phyloP scores from a whole-genome alignment of 2,797 vertebrate genomes.

The Rhinophrynus dorsalis region DNA sequence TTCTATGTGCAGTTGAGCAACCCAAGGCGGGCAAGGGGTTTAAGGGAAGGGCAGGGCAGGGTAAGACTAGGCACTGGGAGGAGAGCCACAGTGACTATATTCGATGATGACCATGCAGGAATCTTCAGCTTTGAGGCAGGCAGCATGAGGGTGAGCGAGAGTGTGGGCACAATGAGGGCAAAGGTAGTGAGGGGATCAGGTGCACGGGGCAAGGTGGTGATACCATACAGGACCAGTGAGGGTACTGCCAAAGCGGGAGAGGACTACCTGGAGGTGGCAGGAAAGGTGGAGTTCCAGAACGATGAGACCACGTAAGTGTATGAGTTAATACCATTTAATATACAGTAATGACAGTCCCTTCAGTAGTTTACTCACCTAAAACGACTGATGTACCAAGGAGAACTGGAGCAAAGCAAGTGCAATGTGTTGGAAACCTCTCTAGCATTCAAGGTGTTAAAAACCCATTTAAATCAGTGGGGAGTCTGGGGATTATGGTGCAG shows the following conservation, averaged over 20 bases:
- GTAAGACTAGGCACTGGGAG: constrained; percentile 73
- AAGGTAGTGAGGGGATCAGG: constrained; percentile 74
- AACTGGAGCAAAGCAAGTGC: no score
- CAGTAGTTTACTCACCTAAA: no score
- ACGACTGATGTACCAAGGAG: no score
- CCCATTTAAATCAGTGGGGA: no score
- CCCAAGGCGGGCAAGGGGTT: constrained; percentile 58
- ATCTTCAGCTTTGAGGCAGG: constrained; percentile 79
- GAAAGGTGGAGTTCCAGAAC: constrained; percentile 82
- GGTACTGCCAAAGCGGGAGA: constrained; percentile 75
- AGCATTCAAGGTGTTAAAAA: no score
- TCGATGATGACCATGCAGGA: constrained; percentile 83
- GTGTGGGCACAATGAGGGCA: constrained; percentile 68
- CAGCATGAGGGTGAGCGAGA: constrained; percentile 73
- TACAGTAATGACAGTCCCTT: no score
- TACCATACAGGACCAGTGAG: constrained; percentile 73
- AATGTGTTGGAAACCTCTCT: no score
- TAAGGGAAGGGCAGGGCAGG: constrained; percentile 56
- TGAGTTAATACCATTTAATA: not conserved
- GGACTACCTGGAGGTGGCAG: constrained; percentile 74
- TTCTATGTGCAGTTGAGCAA: constrained; percentile 82
- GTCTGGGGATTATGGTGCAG: no score
- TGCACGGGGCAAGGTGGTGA: constrained; percentile 66
- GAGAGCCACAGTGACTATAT: constrained; percentile 82
- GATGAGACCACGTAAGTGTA: constrained; percentile 82